Base-by-base conservation (phyloP, 2,797 vertebrate genomes). In the Ambastaia sidthimunki region DNA sequence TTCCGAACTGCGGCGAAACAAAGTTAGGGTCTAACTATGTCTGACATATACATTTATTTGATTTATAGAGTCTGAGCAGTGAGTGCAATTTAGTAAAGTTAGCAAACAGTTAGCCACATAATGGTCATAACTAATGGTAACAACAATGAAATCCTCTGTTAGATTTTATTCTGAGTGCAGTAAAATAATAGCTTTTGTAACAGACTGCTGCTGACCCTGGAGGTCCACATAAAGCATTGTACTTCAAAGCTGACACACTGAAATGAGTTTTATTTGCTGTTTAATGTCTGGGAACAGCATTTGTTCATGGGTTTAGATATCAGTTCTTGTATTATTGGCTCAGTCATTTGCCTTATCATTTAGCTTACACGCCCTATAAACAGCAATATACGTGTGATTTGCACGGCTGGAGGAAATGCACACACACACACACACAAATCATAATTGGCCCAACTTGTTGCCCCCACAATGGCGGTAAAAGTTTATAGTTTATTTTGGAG, bases 401-500 rank as follows among this genome's bases (percentile, higher is more conserved):
- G 28, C 16, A 55, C 18, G 62, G 65, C n/a, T 50, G 66, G 34
- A 65, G 34, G 41, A 68, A 50, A 1, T 76, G 57, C 44, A 69
- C 65, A n/a, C 60, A 10, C 60, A 48, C 50, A 34, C 13, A 62
- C 1, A 52, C 65, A 76, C 47, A 73, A 31, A 72, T 52, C 57
- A 28, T 41, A 67, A 52, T 13, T 60, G 62, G 54, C 69, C 48
- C 3, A 63, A 44, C 47, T 52, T 78, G 23, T 34, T 69, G 55
- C 68, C 63, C 47, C n/a, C 19, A 2, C 71, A 72, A 55, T 31
- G 76, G 31, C 63, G 60, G 44, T 82, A 80, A 80, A 84, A 34
- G n/a, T 77, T 85, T 85, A 85, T 77, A 76, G 82, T 82, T 84
- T 85, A 78, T 85, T 77, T 83, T 80, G 76, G 82, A 78, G 37